Evolutionary conservation across 2,888 invertebrate species (phyloP).

Genomic region (Lasioglossum figueresi): DNA sequence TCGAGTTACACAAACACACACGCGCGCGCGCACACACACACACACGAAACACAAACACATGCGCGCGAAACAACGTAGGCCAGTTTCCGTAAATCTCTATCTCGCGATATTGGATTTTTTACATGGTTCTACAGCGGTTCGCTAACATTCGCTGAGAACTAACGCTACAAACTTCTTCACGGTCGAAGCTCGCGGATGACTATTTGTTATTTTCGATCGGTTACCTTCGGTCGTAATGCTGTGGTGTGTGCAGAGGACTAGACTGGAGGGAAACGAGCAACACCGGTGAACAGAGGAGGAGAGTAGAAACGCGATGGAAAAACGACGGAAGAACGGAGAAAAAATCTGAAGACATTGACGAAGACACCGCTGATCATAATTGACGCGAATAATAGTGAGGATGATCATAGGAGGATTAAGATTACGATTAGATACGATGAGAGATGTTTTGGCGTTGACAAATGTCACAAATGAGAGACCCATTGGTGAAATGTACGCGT

Average conservation of each 20-base stretch:
- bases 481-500: conserved; percentile 66
- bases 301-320: not conserved
- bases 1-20: not conserved
- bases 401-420: conserved; percentile 47
- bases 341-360: conserved; percentile 32
- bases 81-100: conserved; percentile 63
- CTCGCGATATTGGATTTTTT: conserved; percentile 69
- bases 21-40: too few species aligned
- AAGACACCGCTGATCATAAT: conserved; percentile 36
- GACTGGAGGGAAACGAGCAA: conserved; percentile 4
- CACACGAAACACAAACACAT: not conserved
- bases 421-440: conserved; percentile 31
- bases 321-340: conserved; percentile 36
- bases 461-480: conserved; percentile 50
- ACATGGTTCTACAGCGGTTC: conserved; percentile 66
- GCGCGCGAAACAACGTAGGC: conserved; percentile 35
- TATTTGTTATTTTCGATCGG: conserved; percentile 36
- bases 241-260: conserved; percentile 34
- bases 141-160: conserved; percentile 43
- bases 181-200: conserved; percentile 26
- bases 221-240: conserved; percentile 32
- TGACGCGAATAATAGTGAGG: conserved; percentile 37
- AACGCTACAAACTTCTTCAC: conserved; percentile 20
- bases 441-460: not conserved
- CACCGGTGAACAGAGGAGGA: not conserved